Evolutionary conservation across 2,888 invertebrate species (phyloP).

Genomic region (Drosophila borborema): DNA sequence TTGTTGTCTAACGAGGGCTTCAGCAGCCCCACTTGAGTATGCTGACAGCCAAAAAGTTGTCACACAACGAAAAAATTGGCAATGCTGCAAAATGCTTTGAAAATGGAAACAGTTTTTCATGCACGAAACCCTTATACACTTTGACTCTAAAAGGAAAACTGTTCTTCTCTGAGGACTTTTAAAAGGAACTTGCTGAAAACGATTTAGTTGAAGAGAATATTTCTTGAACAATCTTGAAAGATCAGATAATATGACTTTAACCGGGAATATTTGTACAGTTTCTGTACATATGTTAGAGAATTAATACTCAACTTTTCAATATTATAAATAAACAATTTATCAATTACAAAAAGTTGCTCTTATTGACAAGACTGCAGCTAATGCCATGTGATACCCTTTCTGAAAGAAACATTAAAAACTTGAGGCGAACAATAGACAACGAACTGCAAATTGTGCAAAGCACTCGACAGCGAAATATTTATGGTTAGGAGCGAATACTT

Average conservation of each 20-base stretch:
- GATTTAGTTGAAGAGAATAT: not conserved
- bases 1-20: conserved; percentile 71
- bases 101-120: conserved; percentile 1
- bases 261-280: too few relatives aligned
- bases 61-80: conserved; percentile 60
- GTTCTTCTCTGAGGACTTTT: not conserved
- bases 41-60: conserved; percentile 71
- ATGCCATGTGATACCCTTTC: conserved; percentile 40
- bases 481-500: conserved; percentile 55
- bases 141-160: not conserved
- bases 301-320: too few relatives aligned
- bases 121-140: conserved; percentile 45
- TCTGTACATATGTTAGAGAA: too few relatives aligned
- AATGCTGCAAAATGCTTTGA: conserved; percentile 51
- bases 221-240: not conserved
- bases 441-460: conserved; percentile 77
- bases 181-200: not conserved
- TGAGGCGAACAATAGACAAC: conserved; percentile 61
- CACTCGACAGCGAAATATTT: conserved; percentile 70
- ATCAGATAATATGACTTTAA: too few relatives aligned
- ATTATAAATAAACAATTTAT: too few relatives aligned
- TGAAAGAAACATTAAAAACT: conserved; percentile 47
- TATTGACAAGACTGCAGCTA: not conserved
- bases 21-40: conserved; percentile 51
- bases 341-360: not conserved